Evolutionary conservation across 53 echinoderm and acorn worm species (phyloP).

Genomic region (Stichopus horrens): DNA sequence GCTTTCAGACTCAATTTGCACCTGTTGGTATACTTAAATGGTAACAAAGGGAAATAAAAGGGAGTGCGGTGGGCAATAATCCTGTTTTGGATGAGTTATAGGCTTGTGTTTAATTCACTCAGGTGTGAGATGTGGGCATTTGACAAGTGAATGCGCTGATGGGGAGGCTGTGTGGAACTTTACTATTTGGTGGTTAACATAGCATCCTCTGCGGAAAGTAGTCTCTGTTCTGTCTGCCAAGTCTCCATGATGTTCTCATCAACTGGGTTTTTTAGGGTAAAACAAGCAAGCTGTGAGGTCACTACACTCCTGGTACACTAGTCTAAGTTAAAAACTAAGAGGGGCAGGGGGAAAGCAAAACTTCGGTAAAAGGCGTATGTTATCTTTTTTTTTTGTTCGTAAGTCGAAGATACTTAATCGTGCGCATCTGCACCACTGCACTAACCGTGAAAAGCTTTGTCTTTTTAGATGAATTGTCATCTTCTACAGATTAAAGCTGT

Average conservation of each 20-base stretch:
- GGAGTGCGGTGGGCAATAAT: no score
- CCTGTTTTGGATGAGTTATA: no score
- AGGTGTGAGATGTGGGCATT: no score
- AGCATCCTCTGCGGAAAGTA: not conserved
- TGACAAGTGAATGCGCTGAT: no score
- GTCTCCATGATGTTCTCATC: not conserved
- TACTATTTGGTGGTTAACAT: no score
- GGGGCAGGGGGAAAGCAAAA: not conserved
- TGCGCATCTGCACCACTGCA: conserved; percentile 44
- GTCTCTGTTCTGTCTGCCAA: not conserved
- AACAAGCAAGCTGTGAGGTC: not conserved
- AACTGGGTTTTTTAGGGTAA: not conserved
- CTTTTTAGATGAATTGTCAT: conserved; percentile 41
- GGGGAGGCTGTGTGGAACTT: no score
- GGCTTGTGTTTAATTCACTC: no score
- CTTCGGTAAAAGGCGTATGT: not conserved
- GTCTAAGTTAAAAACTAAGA: not conserved
- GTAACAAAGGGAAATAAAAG: no score
- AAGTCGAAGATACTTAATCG: not conserved
- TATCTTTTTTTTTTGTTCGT: not conserved
- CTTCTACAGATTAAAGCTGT: conserved; percentile 43
- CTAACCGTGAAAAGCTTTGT: conserved; percentile 44
- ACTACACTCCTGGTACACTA: no score
- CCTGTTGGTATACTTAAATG: not conserved
- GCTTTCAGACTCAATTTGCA: not conserved